phyloP scores from a whole-genome alignment of 2,797 vertebrate species.

The Tinamus major region DNA sequence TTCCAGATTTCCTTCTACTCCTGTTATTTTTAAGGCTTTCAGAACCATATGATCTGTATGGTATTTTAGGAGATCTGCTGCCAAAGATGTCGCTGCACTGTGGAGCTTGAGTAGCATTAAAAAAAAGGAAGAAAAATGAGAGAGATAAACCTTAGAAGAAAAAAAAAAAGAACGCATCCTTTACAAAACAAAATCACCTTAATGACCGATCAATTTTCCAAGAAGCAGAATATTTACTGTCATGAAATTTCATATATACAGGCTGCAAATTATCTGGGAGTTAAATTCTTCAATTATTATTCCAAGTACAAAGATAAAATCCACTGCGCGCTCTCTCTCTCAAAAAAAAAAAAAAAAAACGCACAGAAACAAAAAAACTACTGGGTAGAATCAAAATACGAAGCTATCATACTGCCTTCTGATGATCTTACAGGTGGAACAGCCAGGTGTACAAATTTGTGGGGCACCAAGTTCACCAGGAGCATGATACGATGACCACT shows the following conservation, averaged over 20 bases:
- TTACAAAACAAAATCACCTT: neutral
- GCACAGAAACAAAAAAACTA: neutral
- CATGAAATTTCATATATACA: neutral
- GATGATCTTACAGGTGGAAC: neutral
- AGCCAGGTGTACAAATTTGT: neutral
- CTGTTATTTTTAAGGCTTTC: slow-evolving; percentile 90
- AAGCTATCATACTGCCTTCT: neutral
- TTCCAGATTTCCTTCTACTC: slow-evolving; percentile 94
- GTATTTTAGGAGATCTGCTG: slow-evolving; percentile 90
- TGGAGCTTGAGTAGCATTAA: slow-evolving; percentile 85
- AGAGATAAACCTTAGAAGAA: neutral
- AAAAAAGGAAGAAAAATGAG: neutral
- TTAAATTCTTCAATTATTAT: neutral
- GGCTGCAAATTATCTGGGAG: neutral
- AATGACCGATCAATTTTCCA: neutral
- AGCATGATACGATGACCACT: neutral
- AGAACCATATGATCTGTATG: slow-evolving; percentile 91
- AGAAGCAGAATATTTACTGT: neutral
- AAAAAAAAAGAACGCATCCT: neutral
- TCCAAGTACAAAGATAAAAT: neutral
- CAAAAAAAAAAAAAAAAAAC: neutral
- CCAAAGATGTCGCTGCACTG: slow-evolving; percentile 86
- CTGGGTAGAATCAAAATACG: neutral
- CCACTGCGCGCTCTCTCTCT: neutral
- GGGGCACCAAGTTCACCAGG: neutral